Conservation (phyloP, 2,113 vertebrate species). For the Tetrax tetrax region DNA sequence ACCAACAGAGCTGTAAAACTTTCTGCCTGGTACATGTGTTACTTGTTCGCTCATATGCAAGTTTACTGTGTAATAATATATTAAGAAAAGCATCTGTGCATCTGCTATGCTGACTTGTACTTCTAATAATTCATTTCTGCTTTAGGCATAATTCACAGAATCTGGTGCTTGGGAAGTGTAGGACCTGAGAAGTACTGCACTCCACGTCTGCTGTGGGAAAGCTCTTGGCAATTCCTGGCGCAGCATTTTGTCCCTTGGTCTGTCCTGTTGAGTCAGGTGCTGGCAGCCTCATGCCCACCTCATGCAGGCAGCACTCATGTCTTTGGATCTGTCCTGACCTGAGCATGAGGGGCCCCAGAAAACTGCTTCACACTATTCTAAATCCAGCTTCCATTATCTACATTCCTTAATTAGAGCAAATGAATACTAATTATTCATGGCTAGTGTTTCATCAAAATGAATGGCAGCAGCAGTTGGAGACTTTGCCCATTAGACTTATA, state of each 20-base stretch:
- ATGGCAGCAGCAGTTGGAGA: conserved; percentile 49
- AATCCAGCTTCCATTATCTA: conserved; percentile 50
- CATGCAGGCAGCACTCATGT: rapidly evolving
- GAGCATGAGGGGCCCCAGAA: not conserved
- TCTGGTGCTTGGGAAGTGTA: not conserved
- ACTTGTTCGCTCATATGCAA: not conserved
- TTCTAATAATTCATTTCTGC: not conserved
- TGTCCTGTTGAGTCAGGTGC: not conserved
- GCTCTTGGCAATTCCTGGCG: rapidly evolving
- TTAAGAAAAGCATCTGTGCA: not conserved
- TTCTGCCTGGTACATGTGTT: not conserved
- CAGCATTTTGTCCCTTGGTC: not conserved
- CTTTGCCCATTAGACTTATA: not conserved
- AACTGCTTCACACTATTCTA: not conserved
- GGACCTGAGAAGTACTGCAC: not conserved
- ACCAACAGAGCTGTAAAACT: not conserved
- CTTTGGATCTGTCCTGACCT: not conserved
- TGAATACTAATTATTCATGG: conserved; percentile 63
- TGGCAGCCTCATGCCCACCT: not conserved
- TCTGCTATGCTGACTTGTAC: not conserved
- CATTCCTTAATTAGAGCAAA: conserved; percentile 57
- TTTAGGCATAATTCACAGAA: not conserved
- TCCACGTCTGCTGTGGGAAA: not conserved
- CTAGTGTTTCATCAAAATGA: conserved; percentile 49
- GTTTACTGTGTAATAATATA: not conserved